phyloP scores from a whole-genome alignment of 2,888 invertebrate genomes.

The Drosophila rellima region DNA sequence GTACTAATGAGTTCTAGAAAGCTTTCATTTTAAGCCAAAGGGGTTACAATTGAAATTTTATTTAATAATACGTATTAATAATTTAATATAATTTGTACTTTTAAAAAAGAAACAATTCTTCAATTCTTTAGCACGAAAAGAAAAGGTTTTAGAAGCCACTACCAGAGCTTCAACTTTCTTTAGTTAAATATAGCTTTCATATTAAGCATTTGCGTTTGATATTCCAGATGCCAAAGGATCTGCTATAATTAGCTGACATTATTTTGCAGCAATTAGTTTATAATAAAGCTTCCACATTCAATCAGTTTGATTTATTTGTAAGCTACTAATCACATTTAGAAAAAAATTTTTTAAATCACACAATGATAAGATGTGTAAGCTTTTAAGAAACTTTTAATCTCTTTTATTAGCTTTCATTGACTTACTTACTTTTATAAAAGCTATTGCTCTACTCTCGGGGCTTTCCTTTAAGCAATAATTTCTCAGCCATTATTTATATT shows the following conservation, averaged over 20 bases:
- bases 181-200: no score
- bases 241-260: no score
- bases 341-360: not conserved
- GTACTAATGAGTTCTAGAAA: constrained; percentile 16
- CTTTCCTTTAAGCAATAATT: constrained; percentile 66
- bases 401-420: constrained; percentile 3
- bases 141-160: no score
- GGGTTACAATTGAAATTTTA: not conserved
- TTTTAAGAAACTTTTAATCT: not conserved
- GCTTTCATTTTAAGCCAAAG: constrained; percentile 40
- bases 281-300: no score
- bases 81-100: not conserved
- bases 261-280: no score
- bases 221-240: no score
- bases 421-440: constrained; percentile 65
- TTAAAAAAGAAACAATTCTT: no score
- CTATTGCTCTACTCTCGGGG: constrained; percentile 35
- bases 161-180: no score
- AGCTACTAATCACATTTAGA: not conserved
- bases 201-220: no score
- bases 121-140: no score
- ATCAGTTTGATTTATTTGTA: no score
- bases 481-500: constrained; percentile 52
- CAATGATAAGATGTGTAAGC: not conserved
- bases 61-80: not conserved